phyloP scores from a whole-genome alignment of 2,888 invertebrate species.

The Dynastes grantii region DNA sequence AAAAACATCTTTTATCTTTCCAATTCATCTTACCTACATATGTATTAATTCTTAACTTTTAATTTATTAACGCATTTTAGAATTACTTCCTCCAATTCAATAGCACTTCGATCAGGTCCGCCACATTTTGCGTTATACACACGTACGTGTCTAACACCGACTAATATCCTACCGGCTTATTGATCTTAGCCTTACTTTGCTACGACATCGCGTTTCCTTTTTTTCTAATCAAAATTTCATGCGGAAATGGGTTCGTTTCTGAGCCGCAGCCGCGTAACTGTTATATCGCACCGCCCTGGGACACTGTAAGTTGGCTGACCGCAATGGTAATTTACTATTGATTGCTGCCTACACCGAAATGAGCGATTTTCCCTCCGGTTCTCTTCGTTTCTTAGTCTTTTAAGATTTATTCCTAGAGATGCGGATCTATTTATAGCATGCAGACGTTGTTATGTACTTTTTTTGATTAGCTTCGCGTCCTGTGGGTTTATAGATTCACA shows the following conservation, averaged over 20 bases:
- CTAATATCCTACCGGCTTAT: neutral
- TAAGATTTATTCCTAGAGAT: neutral
- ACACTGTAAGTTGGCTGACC: neutral
- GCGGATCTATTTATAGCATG: neutral
- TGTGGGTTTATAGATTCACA: too few relatives aligned
- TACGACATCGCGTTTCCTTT: slow-evolving; percentile 24
- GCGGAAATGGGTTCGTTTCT: slow-evolving; percentile 29
- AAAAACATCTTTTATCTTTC: too few relatives aligned
- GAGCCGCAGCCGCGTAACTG: too few relatives aligned
- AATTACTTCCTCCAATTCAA: too few relatives aligned
- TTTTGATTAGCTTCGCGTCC: too few relatives aligned
- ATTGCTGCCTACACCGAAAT: slow-evolving; percentile 6
- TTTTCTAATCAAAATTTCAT: slow-evolving; percentile 37
- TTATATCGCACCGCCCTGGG: too few relatives aligned
- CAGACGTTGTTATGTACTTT: too few relatives aligned
- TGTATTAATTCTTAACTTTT: too few relatives aligned
- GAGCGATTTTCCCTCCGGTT: neutral
- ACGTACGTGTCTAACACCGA: neutral
- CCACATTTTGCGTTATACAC: neutral
- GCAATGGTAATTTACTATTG: slow-evolving; percentile 1
- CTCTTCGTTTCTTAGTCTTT: neutral
- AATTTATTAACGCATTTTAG: too few relatives aligned
- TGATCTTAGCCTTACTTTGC: slow-evolving; percentile 9
- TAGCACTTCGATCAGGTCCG: too few relatives aligned
- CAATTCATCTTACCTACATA: too few relatives aligned